These are phyloP conservation scores for Micrasema longulum DNA, from an alignment of 1,140 invertebrate genomes.

Conservation along the genomic window DNA sequence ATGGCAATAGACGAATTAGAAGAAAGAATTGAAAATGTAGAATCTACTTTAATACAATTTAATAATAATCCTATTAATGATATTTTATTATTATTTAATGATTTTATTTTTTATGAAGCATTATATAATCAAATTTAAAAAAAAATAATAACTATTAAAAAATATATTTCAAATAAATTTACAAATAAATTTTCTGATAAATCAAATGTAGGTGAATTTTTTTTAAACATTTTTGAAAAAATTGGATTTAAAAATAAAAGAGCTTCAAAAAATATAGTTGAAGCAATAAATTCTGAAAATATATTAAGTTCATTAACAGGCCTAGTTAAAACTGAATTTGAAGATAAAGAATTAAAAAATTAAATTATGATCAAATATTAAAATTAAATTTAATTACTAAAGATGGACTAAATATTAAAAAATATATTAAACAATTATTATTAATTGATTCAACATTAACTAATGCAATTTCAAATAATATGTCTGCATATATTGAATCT, in stretches of 20 bases:
- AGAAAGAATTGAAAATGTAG: not conserved
- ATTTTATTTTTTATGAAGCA: not conserved
- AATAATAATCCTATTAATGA: not conserved
- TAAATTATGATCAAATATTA: not conserved
- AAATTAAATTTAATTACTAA: not conserved
- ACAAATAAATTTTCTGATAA: conserved; percentile 3
- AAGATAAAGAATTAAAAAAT: conserved; percentile 1
- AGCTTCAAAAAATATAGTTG: not conserved
- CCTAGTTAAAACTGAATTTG: not conserved
- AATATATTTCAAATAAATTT: not conserved
- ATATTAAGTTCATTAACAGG: not conserved
- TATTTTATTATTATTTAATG: not conserved
- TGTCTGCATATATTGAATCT: not conserved
- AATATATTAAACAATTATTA: not conserved
- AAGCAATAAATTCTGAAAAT: not conserved
- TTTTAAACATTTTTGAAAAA: conserved; percentile 3
- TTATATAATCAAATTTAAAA: not conserved
- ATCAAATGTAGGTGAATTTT: not conserved
- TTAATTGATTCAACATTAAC: conserved; percentile 6
- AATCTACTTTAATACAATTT: not conserved
- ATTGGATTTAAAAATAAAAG: not conserved
- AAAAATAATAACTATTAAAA: not conserved
- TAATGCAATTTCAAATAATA: conserved; percentile 6
- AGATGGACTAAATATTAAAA: not conserved
- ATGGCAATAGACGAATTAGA: not conserved